phyloP scores from a whole-genome alignment of 2,797 vertebrate genomes.

The Balearica regulorum region DNA sequence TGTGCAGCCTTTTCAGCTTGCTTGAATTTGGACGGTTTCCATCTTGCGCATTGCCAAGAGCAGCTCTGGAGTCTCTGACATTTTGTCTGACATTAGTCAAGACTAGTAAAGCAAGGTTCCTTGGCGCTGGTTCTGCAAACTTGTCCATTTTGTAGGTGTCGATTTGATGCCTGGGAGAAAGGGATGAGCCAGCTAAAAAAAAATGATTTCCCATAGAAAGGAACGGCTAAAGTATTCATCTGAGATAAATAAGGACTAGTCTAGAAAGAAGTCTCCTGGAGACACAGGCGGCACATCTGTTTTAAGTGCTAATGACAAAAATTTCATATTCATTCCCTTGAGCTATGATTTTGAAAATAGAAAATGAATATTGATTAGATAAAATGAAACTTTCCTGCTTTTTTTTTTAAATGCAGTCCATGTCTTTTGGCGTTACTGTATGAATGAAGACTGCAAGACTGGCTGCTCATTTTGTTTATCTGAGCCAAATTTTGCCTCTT shows the following conservation, averaged over 20 bases:
- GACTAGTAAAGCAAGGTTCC: neutral
- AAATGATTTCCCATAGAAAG: neutral
- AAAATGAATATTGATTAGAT: slow-evolving; percentile 1
- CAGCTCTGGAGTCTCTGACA: slow-evolving; percentile 46
- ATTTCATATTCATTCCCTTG: neutral
- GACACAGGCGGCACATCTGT: neutral
- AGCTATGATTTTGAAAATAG: neutral
- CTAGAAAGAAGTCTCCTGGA: neutral
- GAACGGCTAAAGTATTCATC: neutral
- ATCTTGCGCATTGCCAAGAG: slow-evolving; percentile 38
- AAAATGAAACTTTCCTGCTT: neutral
- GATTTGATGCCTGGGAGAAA: neutral
- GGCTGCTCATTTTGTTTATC: neutral
- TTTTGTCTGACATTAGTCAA: slow-evolving; percentile 48
- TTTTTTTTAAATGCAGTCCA: neutral
- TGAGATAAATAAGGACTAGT: neutral
- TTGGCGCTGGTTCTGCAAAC: neutral
- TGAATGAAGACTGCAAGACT: too few relatives aligned
- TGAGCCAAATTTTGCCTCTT: neutral
- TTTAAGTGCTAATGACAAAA: neutral
- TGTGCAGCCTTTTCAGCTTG: slow-evolving; percentile 15
- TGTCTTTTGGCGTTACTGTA: neutral
- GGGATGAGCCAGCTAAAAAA: neutral
- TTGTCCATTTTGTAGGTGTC: neutral
- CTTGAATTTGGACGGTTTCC: slow-evolving; percentile 47